phyloP scores from a whole-genome alignment of 1,140 invertebrate species.

The Atta texana region DNA sequence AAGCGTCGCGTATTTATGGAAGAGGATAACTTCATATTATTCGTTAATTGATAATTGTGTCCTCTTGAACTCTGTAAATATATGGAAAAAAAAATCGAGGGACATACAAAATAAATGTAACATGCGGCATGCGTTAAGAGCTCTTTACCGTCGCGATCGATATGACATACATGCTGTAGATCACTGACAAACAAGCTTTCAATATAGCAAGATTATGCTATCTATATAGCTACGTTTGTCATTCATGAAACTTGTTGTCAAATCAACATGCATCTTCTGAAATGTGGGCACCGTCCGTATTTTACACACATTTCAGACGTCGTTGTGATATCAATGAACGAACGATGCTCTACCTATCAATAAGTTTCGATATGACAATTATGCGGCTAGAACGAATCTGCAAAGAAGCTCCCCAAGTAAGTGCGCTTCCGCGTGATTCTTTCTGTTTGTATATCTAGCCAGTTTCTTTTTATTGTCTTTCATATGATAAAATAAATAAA shows the following conservation, averaged over 20 bases:
- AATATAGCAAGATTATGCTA: constrained; percentile 8
- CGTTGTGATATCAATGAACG: not conserved
- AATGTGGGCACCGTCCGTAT: constrained; percentile 47
- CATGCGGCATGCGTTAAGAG: constrained; percentile 20
- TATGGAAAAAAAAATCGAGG: not conserved
- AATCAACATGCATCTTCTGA: constrained; percentile 32
- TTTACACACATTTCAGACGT: constrained; percentile 55
- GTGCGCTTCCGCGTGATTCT: constrained; percentile 32
- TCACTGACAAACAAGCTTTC: constrained; percentile 41
- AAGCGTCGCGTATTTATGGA: constrained; percentile 21
- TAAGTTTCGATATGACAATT: constrained; percentile 4
- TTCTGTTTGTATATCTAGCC: not conserved
- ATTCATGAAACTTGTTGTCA: constrained; percentile 11
- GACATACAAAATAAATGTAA: not conserved
- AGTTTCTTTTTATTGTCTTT: not conserved
- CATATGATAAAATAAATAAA: not conserved
- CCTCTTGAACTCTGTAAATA: not conserved
- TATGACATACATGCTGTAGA: constrained; percentile 29
- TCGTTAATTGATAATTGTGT: not conserved
- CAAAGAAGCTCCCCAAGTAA: constrained; percentile 36
- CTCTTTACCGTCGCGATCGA: constrained; percentile 21
- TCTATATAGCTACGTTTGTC: not conserved
- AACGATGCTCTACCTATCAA: not conserved
- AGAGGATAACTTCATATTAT: not conserved
- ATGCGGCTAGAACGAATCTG: not conserved